phyloP scores from a whole-genome alignment of 2,797 vertebrate genomes.

The Cynopterus sphinx region DNA sequence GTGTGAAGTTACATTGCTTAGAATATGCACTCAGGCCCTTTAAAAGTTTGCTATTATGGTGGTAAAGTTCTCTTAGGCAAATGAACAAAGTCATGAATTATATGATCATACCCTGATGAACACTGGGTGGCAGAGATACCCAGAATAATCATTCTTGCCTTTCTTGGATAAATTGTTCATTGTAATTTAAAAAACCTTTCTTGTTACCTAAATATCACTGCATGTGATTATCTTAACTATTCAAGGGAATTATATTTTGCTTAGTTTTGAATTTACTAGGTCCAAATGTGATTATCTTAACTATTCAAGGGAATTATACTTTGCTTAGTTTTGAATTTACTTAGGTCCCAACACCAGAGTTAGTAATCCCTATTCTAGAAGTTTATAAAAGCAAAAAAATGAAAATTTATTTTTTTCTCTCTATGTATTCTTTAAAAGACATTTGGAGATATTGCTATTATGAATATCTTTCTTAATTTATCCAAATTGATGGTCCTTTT shows the following conservation, averaged over 20 bases:
- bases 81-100: conserved; percentile 27
- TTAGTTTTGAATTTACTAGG: no score
- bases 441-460: not conserved
- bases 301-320: not conserved
- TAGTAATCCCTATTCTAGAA: not conserved
- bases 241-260: not conserved
- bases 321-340: not conserved
- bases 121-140: not conserved
- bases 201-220: not conserved
- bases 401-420: not conserved
- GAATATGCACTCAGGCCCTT: not conserved
- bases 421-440: not conserved
- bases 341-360: not conserved
- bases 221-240: not conserved
- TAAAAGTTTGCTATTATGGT: not conserved
- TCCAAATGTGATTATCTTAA: not conserved
- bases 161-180: not conserved
- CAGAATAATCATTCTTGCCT: not conserved
- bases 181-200: not conserved
- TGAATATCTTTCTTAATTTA: not conserved
- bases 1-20: not conserved
- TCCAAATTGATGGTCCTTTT: not conserved
- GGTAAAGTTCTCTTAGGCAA: not conserved
- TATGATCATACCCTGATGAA: not conserved
- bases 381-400: not conserved